Base-by-base conservation (phyloP, 2,888 invertebrate genomes). In the Sinopyrophorus schimmeli region DNA sequence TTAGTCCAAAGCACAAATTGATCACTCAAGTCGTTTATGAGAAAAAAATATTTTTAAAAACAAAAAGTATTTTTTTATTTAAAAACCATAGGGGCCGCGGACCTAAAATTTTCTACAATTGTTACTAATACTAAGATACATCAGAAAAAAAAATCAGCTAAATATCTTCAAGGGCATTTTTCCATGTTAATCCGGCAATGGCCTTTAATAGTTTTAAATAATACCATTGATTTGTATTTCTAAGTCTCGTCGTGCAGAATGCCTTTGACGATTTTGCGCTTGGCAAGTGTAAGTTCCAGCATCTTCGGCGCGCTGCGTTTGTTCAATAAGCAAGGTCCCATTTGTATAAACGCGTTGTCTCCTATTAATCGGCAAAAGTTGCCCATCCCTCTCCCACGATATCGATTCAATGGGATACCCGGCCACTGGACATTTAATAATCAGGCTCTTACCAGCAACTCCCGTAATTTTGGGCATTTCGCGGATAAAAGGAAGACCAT, bases 271-370 rank as follows among this genome's bases (percentile, higher is more conserved):
- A 72, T 92, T 92, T 55, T 85, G 83, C 0, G 93, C 94, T 64
- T 89, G 89, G 71, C 94, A 95, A 32, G 89, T 91, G 75, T 94
- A 94, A 6, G 88, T 87, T 39, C 93, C 93, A 5, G 89, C 89
- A 71, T 94, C 93, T 64, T 89, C 89, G 32, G 80, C 80, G 38
- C 89, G 80, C 71, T 92, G 92, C 34, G 93, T 87, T 68, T 88
- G 89, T 68, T 89, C 87, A 47, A 95, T 87, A 46, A 89, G 83
- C 56, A 95, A 76, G 5, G 92, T 92, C 21, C 93, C 93, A 68
- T 93, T 92, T 16, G 85, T 80, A 62, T 89, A 90, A 57, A 90
- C 89, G 59, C 88, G 83, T 72, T 94, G 93, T 41, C 92, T 80
- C 58, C 92, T 81, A 74, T 91, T 93, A 54, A 90, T 81, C 3